phyloP scores from a whole-genome alignment of 2,888 invertebrate genomes.

The Odontothrips loti region DNA sequence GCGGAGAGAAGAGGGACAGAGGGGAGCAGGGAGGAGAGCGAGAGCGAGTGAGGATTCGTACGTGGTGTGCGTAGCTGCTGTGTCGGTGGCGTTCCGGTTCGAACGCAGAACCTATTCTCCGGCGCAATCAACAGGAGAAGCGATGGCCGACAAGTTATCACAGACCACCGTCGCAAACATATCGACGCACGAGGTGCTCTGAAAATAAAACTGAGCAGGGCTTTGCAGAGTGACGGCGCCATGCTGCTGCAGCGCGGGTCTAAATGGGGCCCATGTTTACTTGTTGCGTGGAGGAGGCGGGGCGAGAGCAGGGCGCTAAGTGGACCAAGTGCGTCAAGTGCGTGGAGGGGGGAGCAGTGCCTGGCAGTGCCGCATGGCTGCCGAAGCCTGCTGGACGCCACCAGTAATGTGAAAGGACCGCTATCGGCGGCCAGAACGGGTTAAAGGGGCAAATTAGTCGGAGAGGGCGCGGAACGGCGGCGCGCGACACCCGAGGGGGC shows the following conservation, averaged over 20 bases:
- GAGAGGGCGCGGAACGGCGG: background rate
- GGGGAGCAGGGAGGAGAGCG: background rate
- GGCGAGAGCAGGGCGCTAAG: conserved; percentile 3
- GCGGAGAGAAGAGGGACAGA: background rate
- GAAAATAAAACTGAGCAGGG: background rate
- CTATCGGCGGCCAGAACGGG: no score
- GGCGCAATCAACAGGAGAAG: no score
- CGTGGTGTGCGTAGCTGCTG: no score
- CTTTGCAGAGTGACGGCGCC: background rate
- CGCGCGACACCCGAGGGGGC: background rate
- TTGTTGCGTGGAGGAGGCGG: background rate
- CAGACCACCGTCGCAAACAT: no score
- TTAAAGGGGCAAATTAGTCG: background rate
- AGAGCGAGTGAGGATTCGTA: background rate
- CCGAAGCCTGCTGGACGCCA: background rate
- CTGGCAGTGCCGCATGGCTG: no score
- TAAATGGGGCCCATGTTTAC: background rate
- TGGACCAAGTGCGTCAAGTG: background rate
- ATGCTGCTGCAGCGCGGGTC: background rate
- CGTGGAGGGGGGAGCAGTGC: background rate
- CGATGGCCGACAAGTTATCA: no score
- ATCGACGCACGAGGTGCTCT: background rate
- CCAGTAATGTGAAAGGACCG: background rate
- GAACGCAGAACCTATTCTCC: no score
- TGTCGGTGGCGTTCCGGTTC: no score